These are phyloP conservation scores for Drosophila guanche DNA, from an alignment of 1,140 invertebrate genomes.

Conservation along the genomic window DNA sequence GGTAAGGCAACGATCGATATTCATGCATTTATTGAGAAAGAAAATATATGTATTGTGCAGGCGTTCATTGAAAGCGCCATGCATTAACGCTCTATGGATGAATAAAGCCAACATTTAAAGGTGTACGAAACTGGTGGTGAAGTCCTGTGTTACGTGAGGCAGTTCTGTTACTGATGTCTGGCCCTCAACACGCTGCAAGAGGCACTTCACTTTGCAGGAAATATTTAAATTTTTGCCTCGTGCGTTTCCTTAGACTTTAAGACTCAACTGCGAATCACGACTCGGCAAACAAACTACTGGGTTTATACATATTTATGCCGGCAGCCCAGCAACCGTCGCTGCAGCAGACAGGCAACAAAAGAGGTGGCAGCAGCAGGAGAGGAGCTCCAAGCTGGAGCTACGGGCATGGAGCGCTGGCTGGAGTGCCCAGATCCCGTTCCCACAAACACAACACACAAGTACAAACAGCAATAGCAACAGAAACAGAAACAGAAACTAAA, in stretches of 20 bases:
- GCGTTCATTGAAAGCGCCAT: no score
- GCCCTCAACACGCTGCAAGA: background rate
- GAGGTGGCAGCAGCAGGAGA: constrained; percentile 5
- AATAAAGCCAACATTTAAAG: no score
- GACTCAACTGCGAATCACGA: constrained; percentile 77
- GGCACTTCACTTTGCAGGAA: constrained; percentile 4
- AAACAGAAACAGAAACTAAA: constrained; percentile 43
- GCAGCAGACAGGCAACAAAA: constrained; percentile 35
- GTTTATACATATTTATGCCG: constrained; percentile 73
- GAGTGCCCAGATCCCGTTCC: constrained; percentile 43
- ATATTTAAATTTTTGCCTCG: constrained; percentile 61
- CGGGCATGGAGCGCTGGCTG: constrained; percentile 8
- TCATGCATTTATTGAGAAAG: no score
- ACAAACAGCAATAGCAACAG: background rate
- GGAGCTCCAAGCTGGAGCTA: constrained; percentile 2
- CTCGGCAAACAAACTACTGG: constrained; percentile 72
- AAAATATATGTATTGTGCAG: no score
- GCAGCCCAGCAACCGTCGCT: constrained; percentile 20
- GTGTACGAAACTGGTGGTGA: no score
- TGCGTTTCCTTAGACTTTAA: constrained; percentile 64
- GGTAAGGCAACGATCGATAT: no score
- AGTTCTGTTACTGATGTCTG: no score
- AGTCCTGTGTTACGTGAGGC: no score
- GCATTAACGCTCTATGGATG: no score
- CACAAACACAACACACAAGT: constrained; percentile 57